These are phyloP conservation scores for Proisotoma minuta DNA, from an alignment of 2,888 invertebrate genomes.

Conservation along the genomic window DNA sequence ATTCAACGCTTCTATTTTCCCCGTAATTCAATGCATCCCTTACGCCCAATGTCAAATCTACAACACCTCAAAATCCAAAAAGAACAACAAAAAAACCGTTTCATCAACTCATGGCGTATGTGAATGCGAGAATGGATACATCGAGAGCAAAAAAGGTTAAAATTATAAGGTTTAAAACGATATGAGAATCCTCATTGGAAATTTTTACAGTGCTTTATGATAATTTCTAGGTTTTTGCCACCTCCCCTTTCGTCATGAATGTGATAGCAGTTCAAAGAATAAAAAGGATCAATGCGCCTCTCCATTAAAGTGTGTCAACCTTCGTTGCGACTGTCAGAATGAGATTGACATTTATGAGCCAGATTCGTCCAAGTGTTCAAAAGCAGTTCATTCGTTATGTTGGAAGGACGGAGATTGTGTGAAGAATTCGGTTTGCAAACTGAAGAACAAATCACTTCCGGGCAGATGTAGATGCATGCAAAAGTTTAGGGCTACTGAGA, in stretches of 20 bases:
- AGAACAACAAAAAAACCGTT: neutral
- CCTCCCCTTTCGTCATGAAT: constrained; percentile 20
- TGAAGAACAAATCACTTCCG: constrained; percentile 21
- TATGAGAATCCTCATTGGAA: too few relatives aligned
- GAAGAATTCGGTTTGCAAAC: constrained; percentile 22
- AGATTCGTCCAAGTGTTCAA: constrained; percentile 22
- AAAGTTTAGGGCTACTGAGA: constrained; percentile 21
- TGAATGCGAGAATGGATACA: constrained; percentile 27
- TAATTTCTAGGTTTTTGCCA: too few relatives aligned
- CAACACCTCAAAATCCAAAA: neutral
- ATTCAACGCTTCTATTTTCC: constrained; percentile 3
- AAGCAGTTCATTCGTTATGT: constrained; percentile 27
- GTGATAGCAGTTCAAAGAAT: constrained; percentile 30
- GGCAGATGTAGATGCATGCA: constrained; percentile 35
- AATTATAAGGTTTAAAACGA: constrained; percentile 10
- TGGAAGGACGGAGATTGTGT: constrained; percentile 32
- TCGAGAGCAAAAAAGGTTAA: constrained; percentile 31
- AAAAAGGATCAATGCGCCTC: constrained; percentile 33
- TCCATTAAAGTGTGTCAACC: constrained; percentile 33
- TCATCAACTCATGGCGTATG: constrained; percentile 12
- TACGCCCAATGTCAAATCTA: constrained; percentile 30
- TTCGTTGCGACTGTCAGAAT: constrained; percentile 29
- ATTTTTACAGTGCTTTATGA: too few relatives aligned
- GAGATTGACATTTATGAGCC: constrained; percentile 30
- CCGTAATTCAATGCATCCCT: constrained; percentile 22